Evolutionary conservation across 2,888 invertebrate species (phyloP).

Genomic region (Drosophila demipolita): DNA sequence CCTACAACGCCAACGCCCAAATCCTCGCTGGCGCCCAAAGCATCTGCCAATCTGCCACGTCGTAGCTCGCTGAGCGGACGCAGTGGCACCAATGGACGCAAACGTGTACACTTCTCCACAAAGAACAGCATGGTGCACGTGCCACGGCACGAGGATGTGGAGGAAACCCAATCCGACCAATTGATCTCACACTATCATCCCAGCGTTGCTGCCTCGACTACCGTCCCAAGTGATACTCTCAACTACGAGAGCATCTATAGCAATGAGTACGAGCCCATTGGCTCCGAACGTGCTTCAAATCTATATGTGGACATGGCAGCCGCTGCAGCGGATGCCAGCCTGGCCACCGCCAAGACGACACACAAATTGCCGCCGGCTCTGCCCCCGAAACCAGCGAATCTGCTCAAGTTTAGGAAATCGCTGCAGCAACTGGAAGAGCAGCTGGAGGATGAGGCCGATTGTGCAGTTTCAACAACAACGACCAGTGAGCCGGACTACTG

Average conservation of each 20-base stretch:
- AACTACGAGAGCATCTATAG: conserved; percentile 89
- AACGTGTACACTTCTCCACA: conserved; percentile 88
- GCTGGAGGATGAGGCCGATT: conserved; percentile 69
- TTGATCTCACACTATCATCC: conserved; percentile 70
- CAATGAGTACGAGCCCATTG: conserved; percentile 90
- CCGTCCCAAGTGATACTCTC: conserved; percentile 79
- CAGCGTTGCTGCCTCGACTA: conserved; percentile 31
- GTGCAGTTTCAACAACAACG: conserved; percentile 58
- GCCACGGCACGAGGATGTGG: conserved; percentile 81
- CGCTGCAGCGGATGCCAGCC: conserved; percentile 82
- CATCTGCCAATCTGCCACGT: conserved; percentile 58
- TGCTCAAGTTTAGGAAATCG: conserved; percentile 88
- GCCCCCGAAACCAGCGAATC: conserved; percentile 92
- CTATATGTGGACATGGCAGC: conserved; percentile 89
- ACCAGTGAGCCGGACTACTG: conserved; percentile 90
- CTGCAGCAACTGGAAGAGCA: conserved; percentile 75
- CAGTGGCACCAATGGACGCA: conserved; percentile 78
- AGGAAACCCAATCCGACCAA: conserved; percentile 46
- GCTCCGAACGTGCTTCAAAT: conserved; percentile 85
- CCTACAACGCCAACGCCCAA: conserved; percentile 45
- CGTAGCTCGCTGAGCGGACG: conserved; percentile 79
- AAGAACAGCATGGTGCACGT: conserved; percentile 87
- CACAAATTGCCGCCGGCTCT: conserved; percentile 88
- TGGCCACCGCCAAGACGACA: conserved; percentile 53
- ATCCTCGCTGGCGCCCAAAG: conserved; percentile 45